Evolutionary conservation across 1,140 invertebrate species (phyloP).

Genomic region (Tyrophagus putrescentiae): DNA sequence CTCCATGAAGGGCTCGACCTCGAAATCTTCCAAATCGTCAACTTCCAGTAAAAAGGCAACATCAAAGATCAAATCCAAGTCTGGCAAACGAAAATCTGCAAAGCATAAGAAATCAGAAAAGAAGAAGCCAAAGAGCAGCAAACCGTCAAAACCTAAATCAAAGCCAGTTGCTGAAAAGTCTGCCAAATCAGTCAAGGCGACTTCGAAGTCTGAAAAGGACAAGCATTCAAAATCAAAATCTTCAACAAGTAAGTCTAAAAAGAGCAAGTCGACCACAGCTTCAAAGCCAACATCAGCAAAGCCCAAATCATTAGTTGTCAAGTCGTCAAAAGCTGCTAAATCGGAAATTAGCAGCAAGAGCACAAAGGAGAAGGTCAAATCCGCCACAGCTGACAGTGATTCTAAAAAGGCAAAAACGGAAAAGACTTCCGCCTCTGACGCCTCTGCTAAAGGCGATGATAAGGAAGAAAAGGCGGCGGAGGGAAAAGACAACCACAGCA

Average conservation of each 20-base stretch:
- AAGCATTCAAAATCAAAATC: neutral
- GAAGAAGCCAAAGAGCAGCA: no score
- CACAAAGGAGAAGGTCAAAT: neutral
- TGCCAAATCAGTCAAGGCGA: no score
- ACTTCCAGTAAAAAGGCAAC: neutral
- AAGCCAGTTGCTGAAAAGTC: no score
- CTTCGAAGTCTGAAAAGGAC: no score
- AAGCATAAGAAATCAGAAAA: no score
- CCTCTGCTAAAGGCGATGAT: neutral
- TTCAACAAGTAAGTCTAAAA: no score
- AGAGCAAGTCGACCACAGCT: neutral
- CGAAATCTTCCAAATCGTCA: neutral
- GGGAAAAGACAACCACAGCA: neutral
- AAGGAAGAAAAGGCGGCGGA: neutral
- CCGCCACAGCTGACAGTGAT: neutral
- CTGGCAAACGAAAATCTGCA: neutral
- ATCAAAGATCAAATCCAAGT: neutral
- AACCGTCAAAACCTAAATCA: no score
- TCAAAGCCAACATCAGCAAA: conserved; percentile 72
- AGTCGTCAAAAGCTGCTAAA: neutral
- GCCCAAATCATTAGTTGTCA: neutral
- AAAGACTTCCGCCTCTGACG: no score
- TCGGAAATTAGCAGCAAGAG: neutral
- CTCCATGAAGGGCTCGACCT: neutral
- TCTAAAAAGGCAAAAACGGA: neutral